A percentile compares a stretch with the other conserved stretches of the same genome.
Evolutionary conservation across 2,888 invertebrate species (phyloP).

Genomic region (Papilio protenor): DNA sequence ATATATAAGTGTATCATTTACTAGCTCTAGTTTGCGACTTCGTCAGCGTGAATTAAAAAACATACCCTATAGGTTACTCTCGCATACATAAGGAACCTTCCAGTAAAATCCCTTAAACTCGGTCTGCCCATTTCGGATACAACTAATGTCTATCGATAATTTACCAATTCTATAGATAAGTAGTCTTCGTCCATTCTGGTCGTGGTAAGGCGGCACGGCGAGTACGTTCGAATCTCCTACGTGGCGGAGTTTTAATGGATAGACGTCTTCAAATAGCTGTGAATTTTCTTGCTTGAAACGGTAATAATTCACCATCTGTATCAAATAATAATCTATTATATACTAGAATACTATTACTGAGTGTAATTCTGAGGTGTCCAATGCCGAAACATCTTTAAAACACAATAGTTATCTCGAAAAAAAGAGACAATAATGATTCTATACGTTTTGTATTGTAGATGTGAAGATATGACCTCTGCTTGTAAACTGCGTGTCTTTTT

Average conservation of each 20-base stretch:
- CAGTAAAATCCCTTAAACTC: too few species aligned
- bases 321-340: neutral
- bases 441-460: neutral
- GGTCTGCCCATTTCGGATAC: too few species aligned
- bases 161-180: slow-evolving; percentile 89
- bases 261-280: slow-evolving; percentile 87
- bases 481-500: neutral
- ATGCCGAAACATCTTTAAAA: neutral
- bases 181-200: slow-evolving; percentile 89
- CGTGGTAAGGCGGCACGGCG: slow-evolving; percentile 90
- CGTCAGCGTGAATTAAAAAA: too few species aligned
- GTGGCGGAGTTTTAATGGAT: slow-evolving; percentile 85
- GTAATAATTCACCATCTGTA: slow-evolving; percentile 89
- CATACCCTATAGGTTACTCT: too few species aligned
- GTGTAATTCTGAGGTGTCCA: neutral
- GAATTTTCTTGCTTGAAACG: slow-evolving; percentile 90
- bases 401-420: neutral
- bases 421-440: neutral
- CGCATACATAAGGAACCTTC: too few species aligned
- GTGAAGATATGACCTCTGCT: neutral
- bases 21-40: too few species aligned
- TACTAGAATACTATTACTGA: neutral
- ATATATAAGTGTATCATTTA: too few species aligned
- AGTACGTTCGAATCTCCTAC: slow-evolving; percentile 89
- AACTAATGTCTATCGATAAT: neutral